Percentiles rank a stretch among this genome's conserved stretches.
Conservation (phyloP, 2,888 invertebrate genomes). For the Agriopis marginaria region DNA sequence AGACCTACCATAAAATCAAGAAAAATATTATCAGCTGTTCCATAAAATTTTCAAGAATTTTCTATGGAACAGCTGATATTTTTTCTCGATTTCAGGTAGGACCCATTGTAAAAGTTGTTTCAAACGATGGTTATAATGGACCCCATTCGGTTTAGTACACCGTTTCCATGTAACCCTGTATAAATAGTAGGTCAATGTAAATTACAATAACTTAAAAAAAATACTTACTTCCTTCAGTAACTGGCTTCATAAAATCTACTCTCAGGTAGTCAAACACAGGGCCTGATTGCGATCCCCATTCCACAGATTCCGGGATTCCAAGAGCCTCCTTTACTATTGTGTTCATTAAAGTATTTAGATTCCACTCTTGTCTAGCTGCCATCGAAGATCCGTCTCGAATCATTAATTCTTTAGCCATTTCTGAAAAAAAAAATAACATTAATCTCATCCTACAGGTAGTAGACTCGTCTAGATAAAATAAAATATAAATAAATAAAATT, state of each 20-base stretch:
- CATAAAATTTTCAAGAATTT: too few species aligned
- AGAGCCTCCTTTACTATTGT: slow-evolving; percentile 89
- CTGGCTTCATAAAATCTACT: slow-evolving; percentile 94
- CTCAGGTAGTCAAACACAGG: slow-evolving; percentile 86
- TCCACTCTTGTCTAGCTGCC: slow-evolving; percentile 50
- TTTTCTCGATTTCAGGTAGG: too few species aligned
- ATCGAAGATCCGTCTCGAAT: slow-evolving; percentile 61
- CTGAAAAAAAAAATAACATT: slow-evolving; percentile 49
- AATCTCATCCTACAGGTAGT: background rate
- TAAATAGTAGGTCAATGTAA: background rate
- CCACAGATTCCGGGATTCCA: slow-evolving; percentile 87
- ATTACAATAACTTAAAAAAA: background rate
- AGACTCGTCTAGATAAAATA: background rate
- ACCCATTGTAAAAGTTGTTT: too few species aligned
- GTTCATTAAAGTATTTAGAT: slow-evolving; percentile 89
- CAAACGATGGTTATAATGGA: too few species aligned
- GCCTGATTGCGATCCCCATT: slow-evolving; percentile 88
- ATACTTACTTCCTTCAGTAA: slow-evolving; percentile 82
- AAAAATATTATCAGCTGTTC: too few species aligned
- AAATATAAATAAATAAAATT: background rate
- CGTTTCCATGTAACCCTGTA: background rate
- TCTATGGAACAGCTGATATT: too few species aligned
- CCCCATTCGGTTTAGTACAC: too few species aligned
- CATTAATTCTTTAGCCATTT: slow-evolving; percentile 67
- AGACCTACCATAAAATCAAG: too few species aligned